A percentile compares a stretch with the other conserved stretches of the same genome.
These are phyloP conservation scores for Mesoclemmys tuberculata DNA, from an alignment of 2,113 vertebrate species.

Conservation along the genomic window DNA sequence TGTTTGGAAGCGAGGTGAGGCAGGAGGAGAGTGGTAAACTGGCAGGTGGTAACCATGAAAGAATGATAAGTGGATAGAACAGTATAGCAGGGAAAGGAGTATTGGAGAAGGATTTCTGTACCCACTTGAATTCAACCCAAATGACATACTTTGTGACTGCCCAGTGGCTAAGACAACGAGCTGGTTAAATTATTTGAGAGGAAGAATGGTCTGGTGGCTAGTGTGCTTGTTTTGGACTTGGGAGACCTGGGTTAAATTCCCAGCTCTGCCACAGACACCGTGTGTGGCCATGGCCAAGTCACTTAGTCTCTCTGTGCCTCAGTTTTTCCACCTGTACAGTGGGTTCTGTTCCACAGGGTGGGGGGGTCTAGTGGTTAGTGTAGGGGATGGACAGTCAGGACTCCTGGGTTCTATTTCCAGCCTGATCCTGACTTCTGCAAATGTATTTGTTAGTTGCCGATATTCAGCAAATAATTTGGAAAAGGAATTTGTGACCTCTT, in stretches of 20 bases:
- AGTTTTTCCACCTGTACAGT: background rate
- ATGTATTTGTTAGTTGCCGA: background rate
- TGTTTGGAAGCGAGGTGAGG: slow-evolving; percentile 23
- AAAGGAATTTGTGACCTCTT: background rate
- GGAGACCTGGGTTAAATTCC: background rate
- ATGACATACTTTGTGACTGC: background rate
- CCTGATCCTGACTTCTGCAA: background rate
- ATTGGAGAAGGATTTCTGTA: background rate
- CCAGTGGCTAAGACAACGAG: background rate
- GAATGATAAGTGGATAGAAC: background rate
- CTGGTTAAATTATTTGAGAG: rapidly evolving
- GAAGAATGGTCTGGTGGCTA: background rate
- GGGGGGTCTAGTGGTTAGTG: too few species aligned
- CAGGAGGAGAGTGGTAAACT: background rate
- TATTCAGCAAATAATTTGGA: background rate
- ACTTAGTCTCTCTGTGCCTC: background rate
- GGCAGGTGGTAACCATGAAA: background rate
- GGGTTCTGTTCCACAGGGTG: background rate
- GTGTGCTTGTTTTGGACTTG: background rate
- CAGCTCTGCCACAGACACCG: background rate
- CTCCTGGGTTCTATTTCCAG: background rate
- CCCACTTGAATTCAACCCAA: background rate
- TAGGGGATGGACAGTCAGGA: background rate
- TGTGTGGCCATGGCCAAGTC: background rate
- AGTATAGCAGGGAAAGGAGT: background rate